phyloP scores from a whole-genome alignment of 2,113 vertebrate genomes.

The Lynx canadensis region DNA sequence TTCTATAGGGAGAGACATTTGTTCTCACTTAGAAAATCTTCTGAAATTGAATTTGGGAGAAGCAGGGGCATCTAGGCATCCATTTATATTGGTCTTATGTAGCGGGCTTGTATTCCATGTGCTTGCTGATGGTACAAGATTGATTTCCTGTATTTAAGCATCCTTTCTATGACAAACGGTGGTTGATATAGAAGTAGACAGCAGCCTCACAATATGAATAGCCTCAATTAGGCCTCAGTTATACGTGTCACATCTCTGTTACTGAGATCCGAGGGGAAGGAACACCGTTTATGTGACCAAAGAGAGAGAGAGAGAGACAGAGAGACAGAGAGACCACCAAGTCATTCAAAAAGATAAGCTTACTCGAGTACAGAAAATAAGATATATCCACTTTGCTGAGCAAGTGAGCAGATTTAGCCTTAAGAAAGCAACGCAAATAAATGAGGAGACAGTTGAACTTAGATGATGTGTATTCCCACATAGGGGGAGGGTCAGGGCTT shows the following conservation, averaged over 20 bases:
- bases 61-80: background rate
- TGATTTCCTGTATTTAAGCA: constrained; percentile 81
- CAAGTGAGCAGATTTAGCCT: background rate
- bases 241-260: constrained; percentile 76
- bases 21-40: constrained; percentile 29
- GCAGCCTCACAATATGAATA: constrained; percentile 80
- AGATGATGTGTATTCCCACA: background rate
- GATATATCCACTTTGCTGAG: constrained; percentile 18
- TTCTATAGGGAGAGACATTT: background rate
- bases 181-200: constrained; percentile 74
- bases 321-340: constrained; percentile 15
- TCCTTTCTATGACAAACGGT: constrained; percentile 76
- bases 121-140: constrained; percentile 65
- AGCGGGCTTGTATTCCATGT: constrained; percentile 48
- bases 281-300: constrained; percentile 35
- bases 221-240: constrained; percentile 70
- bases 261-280: constrained; percentile 65
- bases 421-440: background rate
- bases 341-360: constrained; percentile 52
- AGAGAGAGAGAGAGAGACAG: background rate
- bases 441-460: background rate
- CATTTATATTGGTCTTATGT: background rate
- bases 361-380: background rate
- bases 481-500: background rate
- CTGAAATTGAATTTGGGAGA: background rate